These are phyloP conservation scores for Poicephalus gulielmi DNA, from an alignment of 2,113 vertebrate species.

Conservation along the genomic window DNA sequence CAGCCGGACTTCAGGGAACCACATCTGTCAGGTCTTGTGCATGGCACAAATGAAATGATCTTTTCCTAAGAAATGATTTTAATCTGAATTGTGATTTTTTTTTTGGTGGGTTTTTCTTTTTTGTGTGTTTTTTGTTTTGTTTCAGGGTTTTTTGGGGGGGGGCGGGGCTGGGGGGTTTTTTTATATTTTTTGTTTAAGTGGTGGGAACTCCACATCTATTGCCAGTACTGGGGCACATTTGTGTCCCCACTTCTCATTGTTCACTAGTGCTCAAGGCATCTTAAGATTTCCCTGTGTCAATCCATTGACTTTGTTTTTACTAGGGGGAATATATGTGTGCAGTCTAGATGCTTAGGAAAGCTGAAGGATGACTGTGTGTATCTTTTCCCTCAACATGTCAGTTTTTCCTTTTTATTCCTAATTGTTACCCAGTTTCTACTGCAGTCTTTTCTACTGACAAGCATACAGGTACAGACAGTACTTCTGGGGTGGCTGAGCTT, in stretches of 20 bases:
- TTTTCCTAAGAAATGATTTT: not conserved
- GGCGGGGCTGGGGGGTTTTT: accelerated
- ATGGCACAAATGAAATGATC: not conserved
- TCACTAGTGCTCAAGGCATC: not conserved
- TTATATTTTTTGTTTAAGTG: not conserved
- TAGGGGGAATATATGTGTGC: not conserved
- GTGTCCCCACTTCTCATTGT: not conserved
- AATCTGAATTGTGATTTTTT: not conserved
- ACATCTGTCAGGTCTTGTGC: not conserved
- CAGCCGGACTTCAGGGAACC: not conserved
- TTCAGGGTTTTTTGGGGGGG: not conserved
- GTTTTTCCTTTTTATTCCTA: not conserved
- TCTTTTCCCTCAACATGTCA: not conserved
- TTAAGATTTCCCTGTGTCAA: not conserved
- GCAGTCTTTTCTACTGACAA: not conserved
- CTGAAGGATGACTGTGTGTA: not conserved
- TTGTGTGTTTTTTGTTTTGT: not conserved
- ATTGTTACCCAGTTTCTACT: not conserved
- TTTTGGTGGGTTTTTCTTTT: too few relatives aligned
- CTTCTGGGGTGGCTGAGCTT: not conserved
- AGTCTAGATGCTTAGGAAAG: not conserved
- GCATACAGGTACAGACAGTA: not conserved
- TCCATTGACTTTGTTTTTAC: not conserved
- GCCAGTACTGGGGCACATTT: not conserved
- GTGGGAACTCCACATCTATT: not conserved